phyloP scores from a whole-genome alignment of 2,888 invertebrate species.

The Timema cristinae region DNA sequence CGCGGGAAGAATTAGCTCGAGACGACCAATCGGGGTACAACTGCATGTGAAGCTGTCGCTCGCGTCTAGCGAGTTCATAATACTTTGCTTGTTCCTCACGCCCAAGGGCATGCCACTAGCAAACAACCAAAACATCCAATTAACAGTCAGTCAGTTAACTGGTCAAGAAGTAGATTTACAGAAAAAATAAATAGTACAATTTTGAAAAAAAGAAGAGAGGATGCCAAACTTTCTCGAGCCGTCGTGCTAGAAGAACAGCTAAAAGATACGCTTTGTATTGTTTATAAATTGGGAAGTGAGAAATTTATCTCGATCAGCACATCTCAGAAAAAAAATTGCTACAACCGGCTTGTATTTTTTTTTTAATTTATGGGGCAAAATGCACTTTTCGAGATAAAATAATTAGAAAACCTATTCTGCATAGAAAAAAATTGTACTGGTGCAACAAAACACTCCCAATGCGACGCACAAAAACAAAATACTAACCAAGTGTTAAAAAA shows the following conservation, averaged over 20 bases:
- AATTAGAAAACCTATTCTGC: slow-evolving; percentile 31
- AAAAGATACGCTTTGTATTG: slow-evolving; percentile 35
- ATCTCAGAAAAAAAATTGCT: not conserved
- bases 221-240: slow-evolving; percentile 50
- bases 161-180: slow-evolving; percentile 3
- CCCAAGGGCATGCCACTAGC: slow-evolving; percentile 99
- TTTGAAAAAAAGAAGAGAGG: slow-evolving; percentile 29
- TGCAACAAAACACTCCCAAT: slow-evolving; percentile 8
- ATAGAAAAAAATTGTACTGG: slow-evolving; percentile 22
- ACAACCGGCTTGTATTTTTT: not conserved
- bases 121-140: slow-evolving; percentile 32
- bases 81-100: slow-evolving; percentile 99
- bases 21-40: slow-evolving; percentile 99
- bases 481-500: too few relatives aligned
- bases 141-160: not conserved
- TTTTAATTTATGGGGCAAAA: slow-evolving; percentile 25
- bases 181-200: not conserved
- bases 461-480: too few relatives aligned
- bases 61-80: slow-evolving; percentile 98
- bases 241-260: slow-evolving; percentile 67
- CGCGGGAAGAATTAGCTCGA: slow-evolving; percentile 99
- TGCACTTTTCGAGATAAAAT: slow-evolving; percentile 22
- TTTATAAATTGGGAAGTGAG: slow-evolving; percentile 29
- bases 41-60: slow-evolving; percentile 98
- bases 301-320: slow-evolving; percentile 1